These are phyloP conservation scores for Drosophila busckii DNA, from an alignment of 1,140 invertebrate species.

Conservation along the genomic window DNA sequence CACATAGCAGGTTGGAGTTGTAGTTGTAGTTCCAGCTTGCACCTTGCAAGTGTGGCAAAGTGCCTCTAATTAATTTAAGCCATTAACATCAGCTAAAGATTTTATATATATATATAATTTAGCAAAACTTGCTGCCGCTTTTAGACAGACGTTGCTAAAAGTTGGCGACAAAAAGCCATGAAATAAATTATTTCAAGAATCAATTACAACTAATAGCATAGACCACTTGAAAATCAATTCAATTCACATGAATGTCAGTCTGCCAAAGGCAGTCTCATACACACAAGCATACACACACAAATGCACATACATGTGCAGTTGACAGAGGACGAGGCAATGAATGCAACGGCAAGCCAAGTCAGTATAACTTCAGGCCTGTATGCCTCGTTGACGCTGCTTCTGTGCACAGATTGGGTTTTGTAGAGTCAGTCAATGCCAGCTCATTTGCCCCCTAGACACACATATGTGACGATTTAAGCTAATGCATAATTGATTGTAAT, in stretches of 20 bases:
- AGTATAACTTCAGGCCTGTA: slow-evolving; percentile 39
- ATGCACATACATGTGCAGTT: background rate
- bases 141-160: slow-evolving; percentile 1
- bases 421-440: slow-evolving; percentile 10
- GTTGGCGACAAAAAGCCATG: slow-evolving; percentile 54
- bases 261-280: slow-evolving; percentile 30
- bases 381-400: slow-evolving; percentile 20
- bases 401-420: slow-evolving; percentile 15
- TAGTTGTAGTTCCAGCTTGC: no score
- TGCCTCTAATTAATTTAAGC: slow-evolving; percentile 49
- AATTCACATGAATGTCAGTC: slow-evolving; percentile 51
- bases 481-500: slow-evolving; percentile 60
- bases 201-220: slow-evolving; percentile 65
- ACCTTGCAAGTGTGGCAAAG: slow-evolving; percentile 25
- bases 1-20: no score
- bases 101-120: slow-evolving; percentile 40
- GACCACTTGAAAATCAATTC: slow-evolving; percentile 62
- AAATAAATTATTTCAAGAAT: slow-evolving; percentile 68
- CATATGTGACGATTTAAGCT: slow-evolving; percentile 58
- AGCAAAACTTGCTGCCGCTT: slow-evolving; percentile 21
- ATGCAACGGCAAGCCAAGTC: slow-evolving; percentile 19
- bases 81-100: slow-evolving; percentile 31
- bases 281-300: background rate
- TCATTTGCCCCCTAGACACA: slow-evolving; percentile 8
- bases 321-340: slow-evolving; percentile 4